Percentiles rank a stretch among this genome's conserved stretches.
These are phyloP conservation scores for Pomatorhinus ruficollis DNA, from an alignment of 2,113 vertebrate genomes.

Conservation along the genomic window DNA sequence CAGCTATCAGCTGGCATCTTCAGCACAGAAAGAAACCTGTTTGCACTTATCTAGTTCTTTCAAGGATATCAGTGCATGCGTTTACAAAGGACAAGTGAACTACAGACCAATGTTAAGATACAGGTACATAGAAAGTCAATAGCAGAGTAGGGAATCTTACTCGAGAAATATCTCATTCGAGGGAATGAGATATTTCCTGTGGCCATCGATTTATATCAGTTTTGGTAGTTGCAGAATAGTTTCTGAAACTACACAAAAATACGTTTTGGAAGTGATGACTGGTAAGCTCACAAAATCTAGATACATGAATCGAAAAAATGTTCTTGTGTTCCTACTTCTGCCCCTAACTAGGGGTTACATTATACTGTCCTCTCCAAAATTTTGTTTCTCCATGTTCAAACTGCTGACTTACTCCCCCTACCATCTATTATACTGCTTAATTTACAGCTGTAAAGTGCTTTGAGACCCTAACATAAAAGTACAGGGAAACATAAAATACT, in stretches of 20 bases:
- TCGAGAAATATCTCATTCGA: neutral
- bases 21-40: neutral
- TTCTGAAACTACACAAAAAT: constrained; percentile 1
- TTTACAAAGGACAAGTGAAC: neutral
- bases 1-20: neutral
- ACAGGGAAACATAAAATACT: neutral
- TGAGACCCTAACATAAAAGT: neutral
- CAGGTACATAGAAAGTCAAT: neutral
- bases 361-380: neutral
- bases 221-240: neutral
- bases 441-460: neutral
- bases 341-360: neutral
- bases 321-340: neutral
- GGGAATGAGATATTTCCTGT: too few species aligned
- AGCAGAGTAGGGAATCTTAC: neutral
- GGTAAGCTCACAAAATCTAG: neutral
- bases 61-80: neutral
- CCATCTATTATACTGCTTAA: neutral
- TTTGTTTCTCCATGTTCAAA: neutral
- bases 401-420: neutral
- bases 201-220: neutral
- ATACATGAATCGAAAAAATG: neutral
- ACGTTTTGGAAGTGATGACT: neutral
- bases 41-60: neutral
- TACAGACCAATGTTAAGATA: neutral